A percentile compares a stretch with the other conserved stretches of the same genome.
Conservation (phyloP, 2,797 vertebrate species). For the Chloroceryle amazona region DNA sequence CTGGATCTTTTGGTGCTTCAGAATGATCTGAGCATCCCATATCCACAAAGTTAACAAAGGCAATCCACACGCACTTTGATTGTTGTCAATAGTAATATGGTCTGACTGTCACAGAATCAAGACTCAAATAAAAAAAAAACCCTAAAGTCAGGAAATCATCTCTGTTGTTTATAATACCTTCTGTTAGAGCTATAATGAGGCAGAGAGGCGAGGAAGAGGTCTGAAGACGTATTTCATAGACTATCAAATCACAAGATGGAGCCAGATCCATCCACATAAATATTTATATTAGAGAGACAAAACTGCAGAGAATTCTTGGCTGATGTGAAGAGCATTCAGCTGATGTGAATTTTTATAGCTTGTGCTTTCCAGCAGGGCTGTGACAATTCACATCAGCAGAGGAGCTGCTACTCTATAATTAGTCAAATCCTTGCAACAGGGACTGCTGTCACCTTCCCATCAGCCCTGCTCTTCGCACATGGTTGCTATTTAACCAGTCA, state of each 20-base stretch:
- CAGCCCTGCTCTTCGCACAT: neutral
- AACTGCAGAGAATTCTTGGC: conserved; percentile 1
- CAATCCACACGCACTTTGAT: neutral
- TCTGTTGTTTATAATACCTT: neutral
- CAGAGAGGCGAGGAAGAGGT: neutral
- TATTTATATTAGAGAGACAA: conserved; percentile 50
- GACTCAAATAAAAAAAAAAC: neutral
- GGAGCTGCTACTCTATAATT: conserved; percentile 31
- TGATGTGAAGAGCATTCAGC: conserved; percentile 3
- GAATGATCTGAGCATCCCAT: neutral
- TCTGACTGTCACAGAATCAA: neutral
- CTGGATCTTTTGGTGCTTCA: neutral
- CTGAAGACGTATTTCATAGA: neutral
- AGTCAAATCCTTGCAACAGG: conserved; percentile 7
- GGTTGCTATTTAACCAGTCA: neutral
- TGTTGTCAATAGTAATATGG: neutral
- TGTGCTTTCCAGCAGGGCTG: conserved; percentile 10
- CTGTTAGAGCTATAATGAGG: neutral
- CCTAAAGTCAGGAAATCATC: neutral
- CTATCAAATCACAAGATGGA: neutral
- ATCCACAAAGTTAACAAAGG: neutral
- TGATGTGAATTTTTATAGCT: conserved; percentile 23
- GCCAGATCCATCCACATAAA: neutral
- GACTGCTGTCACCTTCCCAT: neutral
- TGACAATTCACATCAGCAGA: conserved; percentile 34